Percentiles rank a stretch among this genome's conserved stretches.
Conservation (phyloP, 2,113 vertebrate species). For the Pteronura brasiliensis region DNA sequence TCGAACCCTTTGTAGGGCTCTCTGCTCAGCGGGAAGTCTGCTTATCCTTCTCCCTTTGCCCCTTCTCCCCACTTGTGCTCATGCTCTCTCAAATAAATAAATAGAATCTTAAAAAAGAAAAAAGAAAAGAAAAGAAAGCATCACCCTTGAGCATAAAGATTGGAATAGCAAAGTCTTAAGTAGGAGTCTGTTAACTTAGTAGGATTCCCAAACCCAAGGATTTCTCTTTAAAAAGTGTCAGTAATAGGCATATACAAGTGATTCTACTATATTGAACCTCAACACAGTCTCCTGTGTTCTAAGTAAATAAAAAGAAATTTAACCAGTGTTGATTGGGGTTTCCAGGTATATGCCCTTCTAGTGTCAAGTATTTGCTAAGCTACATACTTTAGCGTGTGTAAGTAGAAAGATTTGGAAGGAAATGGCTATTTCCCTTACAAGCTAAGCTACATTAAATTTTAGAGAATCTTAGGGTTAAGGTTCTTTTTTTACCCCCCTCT, state of each 20-base stretch:
- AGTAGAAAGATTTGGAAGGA: background rate
- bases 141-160: background rate
- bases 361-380: slow-evolving; percentile 27
- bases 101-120: no score
- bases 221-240: slow-evolving; percentile 31
- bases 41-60: background rate
- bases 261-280: background rate
- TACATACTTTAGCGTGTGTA: background rate
- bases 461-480: background rate
- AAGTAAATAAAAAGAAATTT: background rate
- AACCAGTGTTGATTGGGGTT: background rate
- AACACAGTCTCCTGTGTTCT: background rate
- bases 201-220: background rate
- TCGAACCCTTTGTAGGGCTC: background rate
- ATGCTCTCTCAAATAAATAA: no score
- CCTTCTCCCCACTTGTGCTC: background rate
- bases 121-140: background rate
- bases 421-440: background rate
- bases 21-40: no score
- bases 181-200: background rate
- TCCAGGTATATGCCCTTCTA: background rate
- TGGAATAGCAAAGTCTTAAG: background rate
- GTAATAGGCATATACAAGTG: background rate
- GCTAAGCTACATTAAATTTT: background rate
- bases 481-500: background rate